A percentile compares a stretch with the other conserved stretches of the same genome.
These are phyloP conservation scores for Todiramphus saurophagus DNA, from an alignment of 2,113 vertebrate species.

Conservation along the genomic window DNA sequence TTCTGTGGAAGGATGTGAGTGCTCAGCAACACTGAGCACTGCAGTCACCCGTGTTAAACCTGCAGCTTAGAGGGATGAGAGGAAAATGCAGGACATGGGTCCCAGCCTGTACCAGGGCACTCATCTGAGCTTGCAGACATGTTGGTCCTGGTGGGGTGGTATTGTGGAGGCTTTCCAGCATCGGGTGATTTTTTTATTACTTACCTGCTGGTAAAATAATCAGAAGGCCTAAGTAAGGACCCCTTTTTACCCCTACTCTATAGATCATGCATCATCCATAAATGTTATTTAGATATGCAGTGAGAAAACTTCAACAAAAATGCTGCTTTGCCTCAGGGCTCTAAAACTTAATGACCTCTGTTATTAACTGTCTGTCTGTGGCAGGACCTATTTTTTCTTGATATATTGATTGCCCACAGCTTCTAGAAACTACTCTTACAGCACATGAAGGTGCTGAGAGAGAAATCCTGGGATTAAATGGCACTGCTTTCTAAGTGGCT, in stretches of 20 bases:
- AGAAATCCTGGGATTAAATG: not conserved
- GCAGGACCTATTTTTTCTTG: conserved; percentile 19
- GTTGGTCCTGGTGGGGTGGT: not conserved
- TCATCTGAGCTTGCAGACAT: not conserved
- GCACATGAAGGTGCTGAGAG: not conserved
- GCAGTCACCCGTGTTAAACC: not conserved
- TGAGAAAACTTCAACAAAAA: conserved; percentile 1
- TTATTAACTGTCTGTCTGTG: conserved; percentile 16
- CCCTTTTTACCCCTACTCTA: rapidly evolving
- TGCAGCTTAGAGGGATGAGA: not conserved
- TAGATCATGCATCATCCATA: not conserved
- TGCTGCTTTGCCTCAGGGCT: not conserved
- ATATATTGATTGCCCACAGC: not conserved
- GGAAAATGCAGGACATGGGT: not conserved
- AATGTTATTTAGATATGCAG: not conserved
- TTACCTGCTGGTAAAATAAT: not conserved
- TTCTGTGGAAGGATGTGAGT: rapidly evolving
- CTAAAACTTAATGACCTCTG: not conserved
- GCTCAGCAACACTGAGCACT: rapidly evolving
- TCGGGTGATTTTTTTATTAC: not conserved
- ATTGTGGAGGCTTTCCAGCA: not conserved
- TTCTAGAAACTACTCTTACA: not conserved
- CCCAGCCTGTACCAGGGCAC: not conserved
- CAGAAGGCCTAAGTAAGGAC: not conserved
- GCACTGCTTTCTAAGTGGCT: not conserved